phyloP scores from a whole-genome alignment of 1,140 invertebrate species.

The Aplysia californica region DNA sequence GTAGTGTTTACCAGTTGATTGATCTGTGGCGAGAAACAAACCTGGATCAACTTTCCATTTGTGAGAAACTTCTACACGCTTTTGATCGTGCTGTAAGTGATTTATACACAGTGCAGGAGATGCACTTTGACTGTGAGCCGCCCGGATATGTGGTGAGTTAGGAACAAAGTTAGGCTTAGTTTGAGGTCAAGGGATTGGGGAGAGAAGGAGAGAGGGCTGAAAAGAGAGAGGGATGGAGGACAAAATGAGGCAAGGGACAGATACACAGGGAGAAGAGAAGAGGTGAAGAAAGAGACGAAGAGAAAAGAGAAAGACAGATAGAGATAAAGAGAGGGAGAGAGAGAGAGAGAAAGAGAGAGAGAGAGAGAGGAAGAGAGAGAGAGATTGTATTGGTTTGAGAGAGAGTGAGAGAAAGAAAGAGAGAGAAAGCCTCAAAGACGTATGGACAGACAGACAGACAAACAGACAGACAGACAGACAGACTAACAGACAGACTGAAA shows the following conservation, averaged over 20 bases:
- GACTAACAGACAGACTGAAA: too few relatives aligned
- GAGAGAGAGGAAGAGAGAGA: too few relatives aligned
- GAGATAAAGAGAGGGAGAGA: too few relatives aligned
- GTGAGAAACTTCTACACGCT: background rate
- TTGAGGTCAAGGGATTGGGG: background rate
- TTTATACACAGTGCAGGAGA: background rate
- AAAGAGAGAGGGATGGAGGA: background rate
- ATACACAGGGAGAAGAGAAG: too few relatives aligned
- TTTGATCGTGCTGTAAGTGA: slow-evolving; percentile 11
- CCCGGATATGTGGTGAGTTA: slow-evolving; percentile 20
- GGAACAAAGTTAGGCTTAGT: background rate
- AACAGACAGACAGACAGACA: too few relatives aligned
- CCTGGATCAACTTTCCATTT: slow-evolving; percentile 2
- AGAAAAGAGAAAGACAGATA: too few relatives aligned
- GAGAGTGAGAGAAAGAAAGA: too few relatives aligned
- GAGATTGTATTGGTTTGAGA: too few relatives aligned
- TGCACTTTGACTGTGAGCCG: background rate
- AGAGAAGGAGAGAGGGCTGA: background rate
- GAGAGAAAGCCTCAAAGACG: too few relatives aligned
- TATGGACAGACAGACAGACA: too few relatives aligned
- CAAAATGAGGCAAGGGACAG: background rate
- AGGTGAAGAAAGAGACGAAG: too few relatives aligned
- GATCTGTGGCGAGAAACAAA: slow-evolving; percentile 2
- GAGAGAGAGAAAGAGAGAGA: too few relatives aligned
- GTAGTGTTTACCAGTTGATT: slow-evolving; percentile 16